phyloP scores from a whole-genome alignment of 2,113 vertebrate genomes.

The Seriola quinqueradiata region DNA sequence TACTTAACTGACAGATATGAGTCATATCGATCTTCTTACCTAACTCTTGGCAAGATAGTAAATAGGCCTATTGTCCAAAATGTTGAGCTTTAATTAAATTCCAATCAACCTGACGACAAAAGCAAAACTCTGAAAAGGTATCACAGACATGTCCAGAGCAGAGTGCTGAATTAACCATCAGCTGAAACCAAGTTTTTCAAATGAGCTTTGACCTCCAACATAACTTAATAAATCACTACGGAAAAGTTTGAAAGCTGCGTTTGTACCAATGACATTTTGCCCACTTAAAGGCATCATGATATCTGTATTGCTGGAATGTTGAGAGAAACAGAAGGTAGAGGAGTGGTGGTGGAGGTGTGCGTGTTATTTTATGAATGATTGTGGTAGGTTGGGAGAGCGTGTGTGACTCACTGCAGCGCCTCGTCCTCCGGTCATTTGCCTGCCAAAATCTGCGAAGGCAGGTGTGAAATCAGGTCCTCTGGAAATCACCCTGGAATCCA shows the following conservation, averaged over 20 bases:
- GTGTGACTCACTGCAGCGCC: constrained; percentile 90
- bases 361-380: constrained; percentile 36
- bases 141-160: background rate
- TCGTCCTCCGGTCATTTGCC: constrained; percentile 89
- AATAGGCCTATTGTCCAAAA: background rate
- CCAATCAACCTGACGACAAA: background rate
- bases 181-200: background rate
- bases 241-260: background rate
- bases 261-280: background rate
- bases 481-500: constrained; percentile 92
- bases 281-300: background rate
- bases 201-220: background rate
- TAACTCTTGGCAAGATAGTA: background rate
- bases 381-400: background rate
- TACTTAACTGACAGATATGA: background rate
- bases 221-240: background rate
- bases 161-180: background rate
- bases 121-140: background rate
- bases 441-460: constrained; percentile 96
- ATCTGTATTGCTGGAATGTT: constrained; percentile 9
- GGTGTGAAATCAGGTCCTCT: constrained; percentile 98
- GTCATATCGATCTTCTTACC: background rate
- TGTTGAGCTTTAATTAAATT: background rate
- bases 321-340: constrained; percentile 51
- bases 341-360: background rate